Base-by-base conservation (phyloP, 1,140 invertebrate genomes). In the Pristionchus pacificus region DNA sequence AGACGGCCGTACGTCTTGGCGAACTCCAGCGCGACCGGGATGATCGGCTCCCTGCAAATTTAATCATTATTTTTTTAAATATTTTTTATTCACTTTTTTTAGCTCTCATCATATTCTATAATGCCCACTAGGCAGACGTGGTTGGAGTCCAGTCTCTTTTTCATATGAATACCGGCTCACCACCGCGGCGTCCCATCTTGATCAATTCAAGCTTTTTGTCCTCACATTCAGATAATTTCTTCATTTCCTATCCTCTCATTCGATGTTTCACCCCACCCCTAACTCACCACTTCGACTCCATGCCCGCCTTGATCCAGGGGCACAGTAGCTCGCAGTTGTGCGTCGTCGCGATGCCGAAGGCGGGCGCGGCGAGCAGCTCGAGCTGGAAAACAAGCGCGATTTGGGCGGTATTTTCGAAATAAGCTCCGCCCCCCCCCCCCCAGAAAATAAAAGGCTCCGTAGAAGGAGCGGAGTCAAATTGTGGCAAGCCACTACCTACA, bases 1-100 rank as follows among this genome's bases (percentile, higher is more conserved):
- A 95, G 92, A 72, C 93, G 88, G 65, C 93, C 93, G 80, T 92
- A 89, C 27, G 88, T 87, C 70, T 90, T 92, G 1, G 92, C 88
- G 87, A 94, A 94, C 1, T 88, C 79, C 24, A 95, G 86, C 10
- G 89, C 89, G 1, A 80, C 74, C 1, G 87, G 81, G 31, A 95
- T 84, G 77, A 88, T 88, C 0, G 88, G 85, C 60, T 88, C 79
- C 86, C 91, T 49, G 19, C 6, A 49, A 49, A 91, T 38, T 87
- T 86, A 10, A n/a, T n/a, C n/a, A n/a, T n/a, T n/a, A n/a, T n/a
- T 49, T 49, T 49, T 49, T 49, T 49, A 49, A 49, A 49, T 49
- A 49, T 88, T 88, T 81, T 89, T 89, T 0, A 95, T 86, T 68
- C 91, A 89, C 32, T 93, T 31, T 32, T 65, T 65, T 28, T 65